Base-by-base conservation (phyloP, 1,140 invertebrate species). In the Heliconius hermathena region DNA sequence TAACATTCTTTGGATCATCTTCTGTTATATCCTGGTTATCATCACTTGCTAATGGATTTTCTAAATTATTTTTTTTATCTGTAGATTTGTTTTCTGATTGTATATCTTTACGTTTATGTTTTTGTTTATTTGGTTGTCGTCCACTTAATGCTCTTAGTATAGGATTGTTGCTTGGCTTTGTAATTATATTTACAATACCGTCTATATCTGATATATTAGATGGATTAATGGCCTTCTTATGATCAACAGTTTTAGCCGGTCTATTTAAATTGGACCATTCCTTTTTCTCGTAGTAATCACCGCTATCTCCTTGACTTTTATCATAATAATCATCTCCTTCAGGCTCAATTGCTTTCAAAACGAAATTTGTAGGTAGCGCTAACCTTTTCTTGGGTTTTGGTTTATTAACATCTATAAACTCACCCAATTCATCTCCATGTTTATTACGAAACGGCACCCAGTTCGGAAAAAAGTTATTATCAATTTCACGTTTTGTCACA, bases 381-480 rank as follows among this genome's bases (percentile, higher is more conserved):
- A 94, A 81, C 76, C 93, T 85, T 76, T 94, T 94, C 74, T 91
- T 93, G 1, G 88, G 88, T 78, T 91, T 93, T 1, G 84, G 54
- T 79, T 90, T 92, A 1, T 82, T 54, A 18, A 87, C 85, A 54
- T 85, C 84, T n/a, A 90, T 80, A 49, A 94, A 93, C 74, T 94
- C 91, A 70, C 89, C 91, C 29, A 93, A 77, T 73, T 93, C 85
- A 11, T 89, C 91, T n/a, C 89, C 91, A 54, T 93, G 87, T 81
- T 93, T 92, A 72, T 93, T 93, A 80, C 92, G 92, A 70, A 93
- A 93, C 0, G 91, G 93, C 13, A 93, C 91, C 92, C 91, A 94
- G 82, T 94, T 90, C 18, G 93, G 93, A 78, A 85, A 93, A 41
- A 93, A 85, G 33, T 91, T 90, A 36, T 82, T 82, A 57, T 81